Evolutionary conservation across 2,797 vertebrate genomes (phyloP), one percentile per base, ranked within the genome.

Genomic region (Setipinna tenuifilis): DNA sequence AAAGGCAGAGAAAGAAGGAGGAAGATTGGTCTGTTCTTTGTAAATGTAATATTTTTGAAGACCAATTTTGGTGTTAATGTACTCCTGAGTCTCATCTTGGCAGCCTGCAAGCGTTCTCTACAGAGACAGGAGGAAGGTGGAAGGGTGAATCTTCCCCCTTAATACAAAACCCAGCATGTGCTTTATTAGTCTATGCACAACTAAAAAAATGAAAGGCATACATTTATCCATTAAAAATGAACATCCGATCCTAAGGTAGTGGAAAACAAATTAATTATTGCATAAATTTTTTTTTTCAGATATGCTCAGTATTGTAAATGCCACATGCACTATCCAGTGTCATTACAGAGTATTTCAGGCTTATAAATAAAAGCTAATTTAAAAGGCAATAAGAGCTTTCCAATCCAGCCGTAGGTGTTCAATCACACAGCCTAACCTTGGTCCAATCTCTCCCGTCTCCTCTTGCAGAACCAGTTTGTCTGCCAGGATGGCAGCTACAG

Each of bases 401-500:
- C 35, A 19, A 59, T 59, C 0, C 19, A 59, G 58, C 16, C 19
- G 19, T 59, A 21, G 58, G 58, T 59, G 58, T 59, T 65, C 62
- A 28, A 19, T 75, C 31, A 75, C 17, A 75, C 68, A 35, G 5
- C 68, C 28, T 11, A 65, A 28, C 9, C 62, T 28, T 65, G 23
- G 25, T 14, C 10, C 28, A 25, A 14, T 50, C 35, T 81, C 75
- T 57, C 28, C 81, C 86, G 61, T 62, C 5, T 50, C 19, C 84
- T 65, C 62, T 71, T 71, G 12, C 89, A 95, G 94, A 95, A 93
- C 89, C 95, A 96, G 90, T 96, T 95, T 87, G 82, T 89, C 65
- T 95, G 94, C 91, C 95, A 95, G 87, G 95, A 96, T 19, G 91
- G 94, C 57, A 93, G 91, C 87, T 96, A 94, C 78, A 93, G 92